Evolutionary conservation across 1,140 invertebrate genomes (phyloP), one percentile per base, ranked within the genome.

Genomic region (Anoplophora glabripennis): DNA sequence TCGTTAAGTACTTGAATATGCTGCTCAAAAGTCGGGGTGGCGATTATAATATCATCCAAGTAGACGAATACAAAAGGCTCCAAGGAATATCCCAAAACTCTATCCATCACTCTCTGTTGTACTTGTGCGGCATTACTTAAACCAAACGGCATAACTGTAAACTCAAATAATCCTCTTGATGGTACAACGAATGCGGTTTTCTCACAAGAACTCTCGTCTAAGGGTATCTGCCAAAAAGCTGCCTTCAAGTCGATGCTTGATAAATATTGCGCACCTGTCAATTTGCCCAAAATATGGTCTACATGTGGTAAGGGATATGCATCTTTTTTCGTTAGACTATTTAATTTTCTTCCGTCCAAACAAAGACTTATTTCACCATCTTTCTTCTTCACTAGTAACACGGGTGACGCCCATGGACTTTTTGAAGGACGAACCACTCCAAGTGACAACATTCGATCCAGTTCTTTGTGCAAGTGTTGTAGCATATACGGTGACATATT

Each of bases 131-230:
- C 44, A 61, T 77, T 76, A 17, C 57, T 57, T 0, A 81, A 57
- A 0, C 78, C 79, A 66, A 78, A 79, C 0, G 76, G 74, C 75
- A 80, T 77, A 0, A 72, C 57, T 4, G 51, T 64, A 56, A 77
- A 81, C 12, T 75, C 68, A 53, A 63, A 80, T 0, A 75, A 61
- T 1, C 73, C 73, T 51, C 66, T 73, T 4, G 72, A 68, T 1
- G 70, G 72, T 0, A 76, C 73, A 5, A 73, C 66, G 48, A 80
- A 80, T 0, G 76, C 78, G 0, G 79, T 75, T 73, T 70, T 68
- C 34, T 71, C 64, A 35, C 57, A 60, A 14, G 64, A 71, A 0
- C 14, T 41, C 9, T 63, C 46, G 0, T 61, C 61, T 15, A 77
- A 1, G 0, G 66, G 63, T 0, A 77, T 66, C 33, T 78, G 70